phyloP scores from a whole-genome alignment of 2,888 invertebrate genomes.

The Glaucopsyche alexis region DNA sequence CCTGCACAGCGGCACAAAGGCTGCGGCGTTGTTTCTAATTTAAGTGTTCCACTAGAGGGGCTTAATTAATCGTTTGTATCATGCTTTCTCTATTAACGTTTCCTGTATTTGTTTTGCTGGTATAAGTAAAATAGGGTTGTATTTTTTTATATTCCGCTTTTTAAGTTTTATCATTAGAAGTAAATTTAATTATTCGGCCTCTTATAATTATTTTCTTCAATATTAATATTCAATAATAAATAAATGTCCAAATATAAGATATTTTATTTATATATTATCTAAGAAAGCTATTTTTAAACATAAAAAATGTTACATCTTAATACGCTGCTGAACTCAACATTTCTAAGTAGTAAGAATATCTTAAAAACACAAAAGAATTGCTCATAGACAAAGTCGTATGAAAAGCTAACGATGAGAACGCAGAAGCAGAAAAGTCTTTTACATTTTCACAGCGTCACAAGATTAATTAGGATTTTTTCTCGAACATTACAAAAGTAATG shows the following conservation, averaged over 20 bases:
- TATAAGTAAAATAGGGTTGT: constrained; percentile 29
- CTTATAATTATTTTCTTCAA: background rate
- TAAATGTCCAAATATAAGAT: background rate
- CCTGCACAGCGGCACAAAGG: constrained; percentile 47
- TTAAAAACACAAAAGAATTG: background rate
- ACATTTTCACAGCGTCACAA: constrained; percentile 17
- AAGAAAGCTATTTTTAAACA: background rate
- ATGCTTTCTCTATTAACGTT: constrained; percentile 41
- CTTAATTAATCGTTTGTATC: constrained; percentile 49
- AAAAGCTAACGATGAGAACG: constrained; percentile 11
- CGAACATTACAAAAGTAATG: constrained; percentile 25
- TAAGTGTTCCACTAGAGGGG: constrained; percentile 44
- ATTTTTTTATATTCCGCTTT: background rate
- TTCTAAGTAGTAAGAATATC: background rate
- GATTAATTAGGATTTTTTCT: constrained; percentile 19
- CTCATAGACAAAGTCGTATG: background rate
- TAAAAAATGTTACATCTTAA: background rate
- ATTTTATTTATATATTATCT: background rate
- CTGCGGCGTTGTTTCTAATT: constrained; percentile 47
- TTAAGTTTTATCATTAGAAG: background rate
- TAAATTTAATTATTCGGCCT: no score
- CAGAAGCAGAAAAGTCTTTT: constrained; percentile 8
- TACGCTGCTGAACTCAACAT: background rate
- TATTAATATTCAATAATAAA: background rate
- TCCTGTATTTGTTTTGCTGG: constrained; percentile 37